Conservation (phyloP, 1,140 invertebrate genomes). For the Octopus bimaculoides region DNA sequence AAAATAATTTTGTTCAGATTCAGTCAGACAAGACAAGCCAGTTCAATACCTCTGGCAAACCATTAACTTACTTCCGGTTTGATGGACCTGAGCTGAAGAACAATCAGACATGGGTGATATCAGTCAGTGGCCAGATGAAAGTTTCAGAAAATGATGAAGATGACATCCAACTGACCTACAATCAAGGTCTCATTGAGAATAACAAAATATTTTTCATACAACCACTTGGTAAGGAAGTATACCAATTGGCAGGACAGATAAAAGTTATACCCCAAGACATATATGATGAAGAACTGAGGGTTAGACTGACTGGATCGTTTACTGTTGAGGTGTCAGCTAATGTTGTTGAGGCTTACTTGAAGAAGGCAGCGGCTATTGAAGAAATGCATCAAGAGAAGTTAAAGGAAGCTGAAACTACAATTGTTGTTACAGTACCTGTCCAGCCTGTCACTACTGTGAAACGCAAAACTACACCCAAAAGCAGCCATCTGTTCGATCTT, state of each 20-base stretch:
- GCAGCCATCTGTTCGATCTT: too few relatives aligned
- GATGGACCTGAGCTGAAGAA: slow-evolving; percentile 32
- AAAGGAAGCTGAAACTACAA: too few relatives aligned
- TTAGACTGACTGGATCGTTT: not conserved
- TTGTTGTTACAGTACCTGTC: too few relatives aligned
- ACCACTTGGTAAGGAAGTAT: slow-evolving; percentile 38
- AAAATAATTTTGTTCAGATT: not conserved
- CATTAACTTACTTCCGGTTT: not conserved
- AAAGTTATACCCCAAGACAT: slow-evolving; percentile 35
- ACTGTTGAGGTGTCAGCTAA: not conserved
- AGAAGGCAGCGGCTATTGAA: too few relatives aligned
- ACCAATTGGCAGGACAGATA: slow-evolving; percentile 32
- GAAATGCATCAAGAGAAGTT: too few relatives aligned
- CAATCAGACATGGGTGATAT: slow-evolving; percentile 35
- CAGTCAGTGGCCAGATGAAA: slow-evolving; percentile 35
- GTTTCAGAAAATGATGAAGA: slow-evolving; percentile 27
- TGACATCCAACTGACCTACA: slow-evolving; percentile 38
- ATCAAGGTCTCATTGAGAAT: slow-evolving; percentile 37
- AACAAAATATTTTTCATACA: slow-evolving; percentile 43
- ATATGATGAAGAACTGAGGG: slow-evolving; percentile 8
- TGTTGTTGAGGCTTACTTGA: not conserved
- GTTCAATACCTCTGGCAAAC: not conserved
- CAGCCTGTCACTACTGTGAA: too few relatives aligned
- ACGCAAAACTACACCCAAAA: too few relatives aligned
- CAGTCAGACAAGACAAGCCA: not conserved